Evolutionary conservation across 2,113 vertebrate species (phyloP).

Genomic region (Pongo pygmaeus): DNA sequence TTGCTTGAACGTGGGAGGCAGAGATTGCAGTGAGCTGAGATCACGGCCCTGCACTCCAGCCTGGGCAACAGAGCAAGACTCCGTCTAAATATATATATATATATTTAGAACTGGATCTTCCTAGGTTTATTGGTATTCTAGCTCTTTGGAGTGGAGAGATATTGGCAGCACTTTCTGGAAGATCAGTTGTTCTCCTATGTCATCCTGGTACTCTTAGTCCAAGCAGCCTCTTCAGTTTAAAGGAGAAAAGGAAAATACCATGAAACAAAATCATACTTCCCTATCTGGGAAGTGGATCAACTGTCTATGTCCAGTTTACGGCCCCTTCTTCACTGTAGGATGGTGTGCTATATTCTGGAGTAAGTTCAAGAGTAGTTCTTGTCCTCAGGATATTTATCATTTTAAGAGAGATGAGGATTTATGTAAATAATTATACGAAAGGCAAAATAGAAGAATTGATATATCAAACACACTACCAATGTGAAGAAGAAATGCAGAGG

Average conservation of each 20-base stretch:
- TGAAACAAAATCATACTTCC: not conserved
- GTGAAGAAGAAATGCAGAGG: not conserved
- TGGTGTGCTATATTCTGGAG: not conserved
- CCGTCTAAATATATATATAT: no score
- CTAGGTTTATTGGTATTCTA: not conserved
- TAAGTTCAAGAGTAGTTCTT: not conserved
- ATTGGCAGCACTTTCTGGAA: not conserved
- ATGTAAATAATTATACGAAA: not conserved
- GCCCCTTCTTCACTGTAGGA: not conserved
- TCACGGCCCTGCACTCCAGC: no score
- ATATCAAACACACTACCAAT: not conserved
- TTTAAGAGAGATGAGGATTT: conserved; percentile 5
- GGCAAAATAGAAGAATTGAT: not conserved
- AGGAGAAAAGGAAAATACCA: not conserved
- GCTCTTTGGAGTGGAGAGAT: not conserved
- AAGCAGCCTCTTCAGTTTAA: not conserved
- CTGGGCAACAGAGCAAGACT: no score
- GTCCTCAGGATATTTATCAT: not conserved
- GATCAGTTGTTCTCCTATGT: not conserved
- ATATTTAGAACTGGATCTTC: not conserved
- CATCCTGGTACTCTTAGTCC: not conserved
- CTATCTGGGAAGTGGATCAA: not conserved
- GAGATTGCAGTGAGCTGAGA: no score
- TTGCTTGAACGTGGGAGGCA: no score
- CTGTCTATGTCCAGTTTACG: not conserved